Evolutionary conservation across 2,797 vertebrate species (phyloP).

Genomic region (Rousettus madagascariensis): DNA sequence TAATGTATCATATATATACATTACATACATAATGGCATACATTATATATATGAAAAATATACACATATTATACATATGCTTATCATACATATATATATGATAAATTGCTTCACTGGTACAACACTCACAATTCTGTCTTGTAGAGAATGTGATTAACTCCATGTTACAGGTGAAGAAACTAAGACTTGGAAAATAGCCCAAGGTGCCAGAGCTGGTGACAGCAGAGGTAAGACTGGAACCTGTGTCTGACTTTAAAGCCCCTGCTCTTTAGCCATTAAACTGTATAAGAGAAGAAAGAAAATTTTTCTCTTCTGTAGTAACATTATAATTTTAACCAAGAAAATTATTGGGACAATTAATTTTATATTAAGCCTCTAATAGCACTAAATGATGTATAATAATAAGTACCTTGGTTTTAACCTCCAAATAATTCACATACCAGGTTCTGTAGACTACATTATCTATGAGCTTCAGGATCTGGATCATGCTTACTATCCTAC

Average conservation of each 20-base stretch:
- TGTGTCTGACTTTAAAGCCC: background rate
- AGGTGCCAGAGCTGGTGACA: background rate
- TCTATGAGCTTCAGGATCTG: background rate
- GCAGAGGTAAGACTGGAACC: background rate
- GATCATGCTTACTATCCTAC: background rate
- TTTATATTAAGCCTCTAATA: background rate
- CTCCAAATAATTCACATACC: background rate
- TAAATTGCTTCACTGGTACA: background rate
- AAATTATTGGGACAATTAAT: background rate
- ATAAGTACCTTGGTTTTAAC: background rate
- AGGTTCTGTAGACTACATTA: background rate
- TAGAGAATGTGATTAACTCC: background rate
- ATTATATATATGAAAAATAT: background rate
- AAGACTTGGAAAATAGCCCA: background rate
- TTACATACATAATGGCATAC: too few relatives aligned
- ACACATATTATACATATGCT: background rate
- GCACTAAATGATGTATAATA: background rate
- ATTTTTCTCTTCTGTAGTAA: background rate
- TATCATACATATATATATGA: background rate
- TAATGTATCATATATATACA: background rate
- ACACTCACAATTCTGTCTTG: background rate
- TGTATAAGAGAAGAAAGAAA: background rate
- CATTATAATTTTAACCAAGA: slow-evolving; percentile 3
- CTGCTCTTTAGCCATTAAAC: background rate
- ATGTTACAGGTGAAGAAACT: background rate